Evolutionary conservation across 2,113 vertebrate species (phyloP), one percentile per base, ranked within the genome.

Genomic region (Mus musculus): DNA sequence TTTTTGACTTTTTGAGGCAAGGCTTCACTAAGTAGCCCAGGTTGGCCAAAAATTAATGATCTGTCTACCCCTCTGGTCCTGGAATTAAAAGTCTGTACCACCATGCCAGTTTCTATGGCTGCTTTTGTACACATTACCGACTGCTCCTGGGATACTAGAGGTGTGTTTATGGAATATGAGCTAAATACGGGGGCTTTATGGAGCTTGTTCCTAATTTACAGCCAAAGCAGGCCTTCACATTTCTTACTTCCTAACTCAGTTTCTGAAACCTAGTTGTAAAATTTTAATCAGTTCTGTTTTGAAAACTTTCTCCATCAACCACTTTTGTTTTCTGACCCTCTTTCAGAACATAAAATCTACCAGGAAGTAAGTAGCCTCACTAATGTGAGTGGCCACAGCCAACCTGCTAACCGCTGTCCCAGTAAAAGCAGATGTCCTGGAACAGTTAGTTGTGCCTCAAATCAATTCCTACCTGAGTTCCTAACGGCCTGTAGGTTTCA

Each of bases 401-500:
- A 63, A 56, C 30, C 24, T 65, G 63, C 61, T 78, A n/a, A 88
- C 65, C 12, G 3, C 49, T 14, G 78, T 71, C 69, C 87, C 12
- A 90, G 36, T 28, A 90, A 96, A 88, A 63, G 12, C 7, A 52
- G 36, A 22, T 92, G 86, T 90, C 2, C 36, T 46, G 3, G 3
- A 71, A 59, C 89, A 94, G 61, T 86, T 89, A 92, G 69, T 89
- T 92, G 30, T 82, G 30, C 36, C n/a, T 80, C 39, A 89, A 49
- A 61, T 65, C 46, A 67, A 73, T 5, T 46, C 20, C 63, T 65
- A 63, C 71, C n/a, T 71, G 54, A 59, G n/a, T 72, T 72, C 80
- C 33, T 49, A 88, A 24, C n/a, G 24, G 56, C 7, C 42, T 39
- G 7, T 1, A 90, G 59, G 82, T 2, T 65, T 75, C 95, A 85